Base-by-base conservation (phyloP, 2,888 invertebrate genomes). In the Miltochrista miniata region DNA sequence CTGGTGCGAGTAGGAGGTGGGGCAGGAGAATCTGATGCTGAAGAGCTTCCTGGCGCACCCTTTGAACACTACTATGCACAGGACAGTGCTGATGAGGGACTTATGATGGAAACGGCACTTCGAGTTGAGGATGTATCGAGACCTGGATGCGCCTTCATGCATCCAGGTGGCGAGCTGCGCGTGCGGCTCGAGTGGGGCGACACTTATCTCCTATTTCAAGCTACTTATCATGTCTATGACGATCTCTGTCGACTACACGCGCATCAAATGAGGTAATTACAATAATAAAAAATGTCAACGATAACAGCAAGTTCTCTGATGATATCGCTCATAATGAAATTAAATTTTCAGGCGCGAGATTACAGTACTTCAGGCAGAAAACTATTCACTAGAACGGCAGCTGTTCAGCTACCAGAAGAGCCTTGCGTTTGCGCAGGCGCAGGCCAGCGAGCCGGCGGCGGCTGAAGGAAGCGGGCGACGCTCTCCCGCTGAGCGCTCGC, bases 151-250 rank as follows among this genome's bases (percentile, higher is more conserved):
- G 93, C 94, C 40, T 96, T 94, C 77, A 81, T 96, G 65, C 95
- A 95, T 59, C 93, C 94, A 52, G 95, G 95, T 59, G 94, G 95
- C 43, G 95, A 95, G 68, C 89, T 96, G 44, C 93, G 95, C 13
- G 94, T 96, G 18, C 95, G 96, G 63, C 93, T 96, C 44, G 96
- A 96, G 76, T 96, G 96, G 96, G 94, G 95, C 70, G 96, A 96
- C 79, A 95, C 95, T 45, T 95, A 96, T 74, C 90, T 96, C 49
- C 93, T 96, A 51, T 95, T 96, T 81, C 95, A 96, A 81, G 95
- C 96, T 55, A 95, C 95, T 55, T 96, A 96, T 83, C 96, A 96
- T 86, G 95, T 95, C 75, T 95, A 96, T 80, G 96, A 96, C 80
- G 96, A 96, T 83, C 94, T 96, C 39, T 94, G 94, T 70, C 93